Percentiles rank a stretch among this genome's conserved stretches.
Evolutionary conservation across 2,888 invertebrate genomes (phyloP).

Genomic region (Cyclophora punctaria): DNA sequence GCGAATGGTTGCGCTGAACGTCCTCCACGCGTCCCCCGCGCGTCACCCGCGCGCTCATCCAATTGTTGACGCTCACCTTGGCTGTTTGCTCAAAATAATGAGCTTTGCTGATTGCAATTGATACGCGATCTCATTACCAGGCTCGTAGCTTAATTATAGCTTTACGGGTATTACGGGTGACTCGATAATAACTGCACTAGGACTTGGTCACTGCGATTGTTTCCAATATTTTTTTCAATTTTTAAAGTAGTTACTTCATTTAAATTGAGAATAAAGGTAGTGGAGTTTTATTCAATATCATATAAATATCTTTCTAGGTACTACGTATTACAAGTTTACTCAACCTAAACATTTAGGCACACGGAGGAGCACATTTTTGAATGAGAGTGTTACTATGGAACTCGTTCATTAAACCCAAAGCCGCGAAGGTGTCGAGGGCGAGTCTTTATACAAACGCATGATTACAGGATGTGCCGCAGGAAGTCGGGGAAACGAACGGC

Average conservation of each 20-base stretch:
- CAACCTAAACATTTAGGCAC: neutral
- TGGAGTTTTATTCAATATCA: neutral
- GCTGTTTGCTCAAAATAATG: conserved; percentile 21
- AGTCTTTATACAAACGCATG: conserved; percentile 11
- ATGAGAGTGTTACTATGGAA: no score
- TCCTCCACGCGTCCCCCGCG: conserved; percentile 1
- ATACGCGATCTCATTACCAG: conserved; percentile 10
- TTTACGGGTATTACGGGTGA: neutral
- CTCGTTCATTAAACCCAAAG: neutral
- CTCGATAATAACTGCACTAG: no score
- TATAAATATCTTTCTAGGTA: neutral
- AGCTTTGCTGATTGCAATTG: conserved; percentile 18
- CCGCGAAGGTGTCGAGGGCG: neutral
- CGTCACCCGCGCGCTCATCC: conserved; percentile 5
- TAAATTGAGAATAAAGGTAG: neutral
- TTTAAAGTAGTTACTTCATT: no score
- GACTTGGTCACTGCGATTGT: no score
- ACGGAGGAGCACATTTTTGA: neutral
- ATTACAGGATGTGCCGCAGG: conserved; percentile 11
- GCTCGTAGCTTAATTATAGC: conserved; percentile 1
- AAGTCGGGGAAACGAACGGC: conserved; percentile 17
- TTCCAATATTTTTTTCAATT: no score
- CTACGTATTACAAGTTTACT: neutral
- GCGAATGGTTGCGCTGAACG: neutral
- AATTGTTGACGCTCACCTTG: conserved; percentile 14